Evolutionary conservation across 1,140 invertebrate genomes (phyloP).

Genomic region (Sipha flava): DNA sequence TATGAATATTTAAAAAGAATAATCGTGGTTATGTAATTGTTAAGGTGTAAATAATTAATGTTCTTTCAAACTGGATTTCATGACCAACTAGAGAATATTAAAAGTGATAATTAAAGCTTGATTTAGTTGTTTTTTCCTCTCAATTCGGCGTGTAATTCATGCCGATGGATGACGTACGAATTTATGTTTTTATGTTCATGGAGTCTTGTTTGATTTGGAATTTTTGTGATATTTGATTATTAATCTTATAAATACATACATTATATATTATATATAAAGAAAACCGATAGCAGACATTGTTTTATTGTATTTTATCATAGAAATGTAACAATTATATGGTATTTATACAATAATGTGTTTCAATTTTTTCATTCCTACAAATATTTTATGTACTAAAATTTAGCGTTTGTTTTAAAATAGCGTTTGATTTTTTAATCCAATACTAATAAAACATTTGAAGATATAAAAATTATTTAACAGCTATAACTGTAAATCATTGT

Average conservation of each 20-base stretch:
- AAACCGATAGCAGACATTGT: conserved; percentile 10
- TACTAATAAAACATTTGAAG: too few species aligned
- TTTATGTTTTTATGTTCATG: conserved; percentile 30
- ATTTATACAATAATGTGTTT: conserved; percentile 16
- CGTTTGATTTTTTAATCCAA: too few species aligned
- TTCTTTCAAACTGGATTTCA: conserved; percentile 32
- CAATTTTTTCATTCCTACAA: not conserved
- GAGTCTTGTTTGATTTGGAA: conserved; percentile 32
- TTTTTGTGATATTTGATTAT: conserved; percentile 33
- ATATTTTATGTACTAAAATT: too few species aligned
- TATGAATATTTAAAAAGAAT: conserved; percentile 27
- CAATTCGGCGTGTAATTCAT: not conserved
- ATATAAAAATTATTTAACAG: too few species aligned
- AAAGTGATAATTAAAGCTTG: not conserved
- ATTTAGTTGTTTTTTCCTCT: conserved; percentile 12
- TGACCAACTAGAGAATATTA: not conserved
- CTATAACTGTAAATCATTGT: too few species aligned
- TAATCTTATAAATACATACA: conserved; percentile 29
- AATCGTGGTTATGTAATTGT: conserved; percentile 23
- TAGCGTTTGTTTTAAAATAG: too few species aligned
- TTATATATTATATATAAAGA: not conserved
- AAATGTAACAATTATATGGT: conserved; percentile 26
- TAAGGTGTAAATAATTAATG: conserved; percentile 29
- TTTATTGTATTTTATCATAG: conserved; percentile 31
- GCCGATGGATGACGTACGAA: not conserved